These are phyloP conservation scores for Megaustenia siamemsis DNA, from an alignment of 2,888 invertebrate genomes.

Conservation along the genomic window DNA sequence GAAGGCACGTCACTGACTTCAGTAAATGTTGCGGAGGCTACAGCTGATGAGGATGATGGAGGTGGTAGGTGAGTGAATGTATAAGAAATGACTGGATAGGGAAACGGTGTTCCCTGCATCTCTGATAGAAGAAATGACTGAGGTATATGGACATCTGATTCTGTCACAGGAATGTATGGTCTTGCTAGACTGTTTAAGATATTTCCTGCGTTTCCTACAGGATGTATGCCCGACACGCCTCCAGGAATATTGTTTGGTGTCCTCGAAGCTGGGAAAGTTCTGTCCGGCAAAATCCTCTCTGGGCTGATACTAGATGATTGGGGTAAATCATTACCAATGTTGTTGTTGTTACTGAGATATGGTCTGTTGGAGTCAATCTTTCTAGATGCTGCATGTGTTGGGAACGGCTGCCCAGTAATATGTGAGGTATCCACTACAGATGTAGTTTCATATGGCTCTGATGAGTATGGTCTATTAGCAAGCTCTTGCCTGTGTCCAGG, in stretches of 20 bases:
- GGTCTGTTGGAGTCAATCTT: neutral
- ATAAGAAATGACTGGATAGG: constrained; percentile 5
- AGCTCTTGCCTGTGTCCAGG: neutral
- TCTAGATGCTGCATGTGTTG: neutral
- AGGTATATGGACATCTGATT: neutral
- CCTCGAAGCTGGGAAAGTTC: neutral
- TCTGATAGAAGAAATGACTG: neutral
- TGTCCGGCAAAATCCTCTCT: neutral
- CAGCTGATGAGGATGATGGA: neutral
- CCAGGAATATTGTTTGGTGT: neutral
- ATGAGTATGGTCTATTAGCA: neutral
- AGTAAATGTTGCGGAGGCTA: neutral
- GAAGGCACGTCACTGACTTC: neutral
- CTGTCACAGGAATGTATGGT: neutral
- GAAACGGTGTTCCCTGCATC: constrained; percentile 10
- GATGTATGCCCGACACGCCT: neutral
- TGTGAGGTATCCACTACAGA: neutral
- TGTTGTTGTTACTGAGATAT: neutral
- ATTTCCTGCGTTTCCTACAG: neutral
- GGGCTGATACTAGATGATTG: too few relatives aligned
- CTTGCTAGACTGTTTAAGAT: neutral
- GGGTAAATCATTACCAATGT: neutral
- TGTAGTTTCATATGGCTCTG: neutral
- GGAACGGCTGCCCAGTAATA: neutral
- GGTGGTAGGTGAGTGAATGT: neutral